Evolutionary conservation across 2,797 vertebrate species (phyloP).

Genomic region (Lithobates pipiens): DNA sequence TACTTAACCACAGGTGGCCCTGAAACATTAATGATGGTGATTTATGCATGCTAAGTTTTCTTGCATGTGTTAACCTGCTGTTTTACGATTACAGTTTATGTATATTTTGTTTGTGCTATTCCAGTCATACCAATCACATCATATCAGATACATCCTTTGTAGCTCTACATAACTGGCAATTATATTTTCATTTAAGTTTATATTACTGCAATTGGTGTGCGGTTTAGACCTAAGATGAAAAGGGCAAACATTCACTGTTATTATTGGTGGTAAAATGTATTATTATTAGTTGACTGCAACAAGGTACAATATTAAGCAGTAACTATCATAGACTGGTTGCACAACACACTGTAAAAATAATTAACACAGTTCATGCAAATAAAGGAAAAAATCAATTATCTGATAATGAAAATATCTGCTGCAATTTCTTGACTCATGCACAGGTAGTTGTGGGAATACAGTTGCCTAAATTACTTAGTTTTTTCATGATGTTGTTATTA

Average conservation of each 20-base stretch:
- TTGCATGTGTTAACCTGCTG: constrained; percentile 1
- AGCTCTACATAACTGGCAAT: constrained; percentile 23
- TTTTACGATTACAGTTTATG: constrained; percentile 42
- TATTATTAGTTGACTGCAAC: constrained; percentile 32
- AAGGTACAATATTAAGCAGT: not conserved
- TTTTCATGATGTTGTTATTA: constrained; percentile 32
- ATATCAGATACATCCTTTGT: constrained; percentile 16
- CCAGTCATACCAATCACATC: constrained; percentile 3
- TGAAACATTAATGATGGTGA: constrained; percentile 6
- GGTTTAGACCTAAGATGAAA: constrained; percentile 9
- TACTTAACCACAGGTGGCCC: not conserved
- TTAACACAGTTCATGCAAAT: not conserved
- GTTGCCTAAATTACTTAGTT: constrained; percentile 23
- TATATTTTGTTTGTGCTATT: constrained; percentile 26
- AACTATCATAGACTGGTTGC: not conserved
- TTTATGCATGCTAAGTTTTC: constrained; percentile 15
- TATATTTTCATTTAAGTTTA: constrained; percentile 46
- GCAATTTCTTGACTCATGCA: constrained; percentile 20
- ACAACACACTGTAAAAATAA: not conserved
- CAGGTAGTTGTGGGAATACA: constrained; percentile 43
- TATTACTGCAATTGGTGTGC: constrained; percentile 28
- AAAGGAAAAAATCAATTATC: constrained; percentile 44
- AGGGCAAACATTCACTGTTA: constrained; percentile 28
- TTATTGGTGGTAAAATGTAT: constrained; percentile 32
- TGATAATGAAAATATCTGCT: constrained; percentile 27